Evolutionary conservation across 2,797 vertebrate genomes (phyloP), one percentile per base, ranked within the genome.

Genomic region (Gobionotothen gibberifrons): DNA sequence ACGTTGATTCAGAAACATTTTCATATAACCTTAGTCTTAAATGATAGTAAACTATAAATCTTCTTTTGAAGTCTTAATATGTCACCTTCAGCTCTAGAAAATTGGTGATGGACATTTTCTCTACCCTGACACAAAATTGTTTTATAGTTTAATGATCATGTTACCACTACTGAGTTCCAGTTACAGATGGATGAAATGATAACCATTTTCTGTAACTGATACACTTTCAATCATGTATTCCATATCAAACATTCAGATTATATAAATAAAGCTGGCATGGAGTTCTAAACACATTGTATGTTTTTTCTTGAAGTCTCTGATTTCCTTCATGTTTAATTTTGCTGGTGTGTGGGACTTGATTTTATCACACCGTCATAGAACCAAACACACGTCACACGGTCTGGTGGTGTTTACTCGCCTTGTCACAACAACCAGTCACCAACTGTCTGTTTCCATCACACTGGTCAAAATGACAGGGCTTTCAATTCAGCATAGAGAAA

Each of bases 351-450:
- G 56, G 55, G 47, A 40, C 56, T 79, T 64, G 78, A 84, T 85
- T 70, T 74, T 74, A 86, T 89, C 85, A 72, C 43, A 48, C 26
- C 15, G 49, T 51, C 74, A 65, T 26, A 59, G 52, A 77, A 67
- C 83, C 74, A 86, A 65, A 85, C 76, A 85, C 65, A 72, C 49
- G 74, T 85, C 78, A 81, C 81, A 81, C 32, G 65, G 54, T 81
- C 76, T 42, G 64, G 53, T 82, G 72, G 69, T 78, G 88, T 88
- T 85, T 89, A 91, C 78, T 51, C 61, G 69, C 63, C 82, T 74
- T 72, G 82, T 90, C 90, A 88, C 87, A 90, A 91, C 87, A 91
- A 72, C 44, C 52, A 72, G 75, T 89, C 77, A 83, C 66, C 83
- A 78, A 53, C 48, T 42, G 29, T 64, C 68, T 78, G 9, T 61